Base-by-base conservation (phyloP, 37 sponge, comb jelly and placozoan genomes). In the Diacarnus erythraeanus region DNA sequence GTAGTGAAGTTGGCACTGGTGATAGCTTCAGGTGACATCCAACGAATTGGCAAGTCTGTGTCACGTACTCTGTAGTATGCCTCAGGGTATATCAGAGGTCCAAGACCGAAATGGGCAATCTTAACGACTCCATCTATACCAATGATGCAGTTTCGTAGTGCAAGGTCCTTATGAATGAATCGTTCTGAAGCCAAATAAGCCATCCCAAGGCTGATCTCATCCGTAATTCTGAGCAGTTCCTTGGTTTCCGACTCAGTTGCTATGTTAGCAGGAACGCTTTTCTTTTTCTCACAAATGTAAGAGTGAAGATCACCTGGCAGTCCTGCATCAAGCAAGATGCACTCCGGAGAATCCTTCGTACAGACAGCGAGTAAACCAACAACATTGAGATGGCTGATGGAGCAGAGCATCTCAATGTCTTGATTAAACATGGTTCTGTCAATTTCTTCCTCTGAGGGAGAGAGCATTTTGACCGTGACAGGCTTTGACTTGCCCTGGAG, bases 1-100 rank as follows among this genome's bases (percentile, higher is more conserved):
- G 35, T 84, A 1, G 92, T 84, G 76, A 83, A 91, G 0, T 74
- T 47, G 57, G 47, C 40, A 21, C 21, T 57, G 36, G 65, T 61
- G 12, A 91, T 65, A 8, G 88, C 64, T 51, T 91, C 92, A 27
- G 81, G 77, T 59, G 88, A 26, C 92, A 91, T 87, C 92, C 92
- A 91, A 0, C 92, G 65, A 20, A 91, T 54, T 0, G 92, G 92
- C 8, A 58, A 54, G 26, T 27, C 64, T 20, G 21, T 83, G 9
- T 47, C 40, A 8, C 72, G 64, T 4, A 81, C 42, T 3, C 66
- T 57, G 51, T 59, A 77, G 38, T 91, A 91, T 1, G 88, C 84
- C 41, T 91, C 84, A 12, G 92, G 88, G 69, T 87, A 91, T 39
- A 79, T 15, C 27, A 44, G 41, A 18, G 78, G 75, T 2, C 88